Evolutionary conservation across 2,888 invertebrate species (phyloP).

Genomic region (Myopa tessellatipennis): DNA sequence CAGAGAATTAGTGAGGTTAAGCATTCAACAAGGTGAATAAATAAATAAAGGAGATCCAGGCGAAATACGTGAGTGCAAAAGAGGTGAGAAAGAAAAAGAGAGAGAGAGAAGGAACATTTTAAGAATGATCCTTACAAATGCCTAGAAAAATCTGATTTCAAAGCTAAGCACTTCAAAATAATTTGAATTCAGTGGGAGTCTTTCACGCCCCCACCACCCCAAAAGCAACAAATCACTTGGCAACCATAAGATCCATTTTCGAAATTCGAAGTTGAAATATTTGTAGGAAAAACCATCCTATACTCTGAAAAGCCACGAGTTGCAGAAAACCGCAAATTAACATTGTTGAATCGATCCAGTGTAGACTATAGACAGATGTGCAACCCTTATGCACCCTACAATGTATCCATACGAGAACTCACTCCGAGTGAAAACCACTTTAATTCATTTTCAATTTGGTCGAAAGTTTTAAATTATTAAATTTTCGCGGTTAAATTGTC

Average conservation of each 20-base stretch:
- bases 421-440: not conserved
- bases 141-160: not conserved
- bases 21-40: too few species aligned
- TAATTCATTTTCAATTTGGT: slow-evolving; percentile 10
- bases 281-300: too few species aligned
- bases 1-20: too few species aligned
- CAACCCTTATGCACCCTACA: too few species aligned
- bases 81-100: not conserved
- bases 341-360: not conserved
- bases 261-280: too few species aligned
- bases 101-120: not conserved
- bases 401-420: too few species aligned
- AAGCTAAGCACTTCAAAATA: too few species aligned
- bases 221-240: not conserved
- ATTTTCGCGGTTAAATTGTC: slow-evolving; percentile 29
- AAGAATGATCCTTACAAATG: not conserved
- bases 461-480: slow-evolving; percentile 30
- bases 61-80: not conserved
- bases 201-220: not conserved
- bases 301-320: too few species aligned
- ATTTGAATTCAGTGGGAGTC: too few species aligned
- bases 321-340: not conserved
- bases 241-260: too few species aligned
- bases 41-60: not conserved
- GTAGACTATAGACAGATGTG: not conserved